Conservation (phyloP, 2,113 vertebrate genomes). For the Passerina amoena region DNA sequence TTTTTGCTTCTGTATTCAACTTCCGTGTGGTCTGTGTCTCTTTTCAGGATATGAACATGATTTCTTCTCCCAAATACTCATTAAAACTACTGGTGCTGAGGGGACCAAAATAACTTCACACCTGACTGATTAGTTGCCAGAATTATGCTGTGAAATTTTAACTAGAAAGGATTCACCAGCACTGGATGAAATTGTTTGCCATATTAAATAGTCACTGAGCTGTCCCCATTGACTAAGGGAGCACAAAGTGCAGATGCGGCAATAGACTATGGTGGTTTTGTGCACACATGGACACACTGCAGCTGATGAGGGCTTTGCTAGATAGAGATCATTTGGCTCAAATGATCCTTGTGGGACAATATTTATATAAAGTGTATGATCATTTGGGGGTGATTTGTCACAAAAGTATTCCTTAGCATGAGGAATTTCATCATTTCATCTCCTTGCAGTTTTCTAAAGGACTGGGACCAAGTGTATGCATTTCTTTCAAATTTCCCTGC, state of each 20-base stretch:
- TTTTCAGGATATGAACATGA: not conserved
- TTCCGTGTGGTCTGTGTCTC: not conserved
- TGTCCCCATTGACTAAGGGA: not conserved
- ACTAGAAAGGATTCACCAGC: not conserved
- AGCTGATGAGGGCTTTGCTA: slow-evolving; percentile 9
- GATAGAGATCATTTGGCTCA: slow-evolving; percentile 9
- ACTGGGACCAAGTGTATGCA: not conserved
- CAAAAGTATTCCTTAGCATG: not conserved
- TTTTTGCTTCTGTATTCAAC: not conserved
- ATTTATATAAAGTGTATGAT: slow-evolving; percentile 3
- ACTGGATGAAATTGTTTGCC: not conserved
- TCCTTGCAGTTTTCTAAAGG: not conserved
- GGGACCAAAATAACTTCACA: not conserved
- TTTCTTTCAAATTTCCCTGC: not conserved
- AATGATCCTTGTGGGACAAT: not conserved
- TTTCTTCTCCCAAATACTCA: not conserved
- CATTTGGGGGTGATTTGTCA: not conserved
- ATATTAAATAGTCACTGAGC: not conserved
- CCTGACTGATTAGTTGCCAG: not conserved
- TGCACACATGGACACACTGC: not conserved
- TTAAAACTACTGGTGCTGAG: not conserved
- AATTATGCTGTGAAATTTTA: not conserved
- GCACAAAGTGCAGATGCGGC: not conserved
- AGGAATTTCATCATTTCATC: slow-evolving; percentile 14
- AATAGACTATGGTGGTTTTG: not conserved